A percentile compares a stretch with the other conserved stretches of the same genome.
phyloP scores from a whole-genome alignment of 2,888 invertebrate genomes.

The Campopleginae sp. region DNA sequence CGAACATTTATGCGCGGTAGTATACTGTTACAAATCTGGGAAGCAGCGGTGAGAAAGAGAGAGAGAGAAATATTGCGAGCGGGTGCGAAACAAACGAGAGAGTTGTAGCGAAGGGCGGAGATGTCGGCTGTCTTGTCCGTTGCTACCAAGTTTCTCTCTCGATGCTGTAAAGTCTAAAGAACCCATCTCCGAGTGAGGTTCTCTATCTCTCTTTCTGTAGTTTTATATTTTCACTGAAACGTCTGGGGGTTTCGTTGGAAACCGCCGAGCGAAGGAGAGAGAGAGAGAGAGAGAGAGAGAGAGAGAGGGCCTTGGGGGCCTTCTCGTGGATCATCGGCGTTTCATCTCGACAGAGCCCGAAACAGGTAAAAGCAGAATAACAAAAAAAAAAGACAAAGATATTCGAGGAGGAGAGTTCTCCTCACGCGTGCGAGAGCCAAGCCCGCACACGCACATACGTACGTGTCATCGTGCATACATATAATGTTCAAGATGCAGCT shows the following conservation, averaged over 20 bases:
- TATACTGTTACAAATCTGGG: slow-evolving; percentile 71
- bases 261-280: not conserved
- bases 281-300: slow-evolving; percentile 13
- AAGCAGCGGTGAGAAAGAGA: slow-evolving; percentile 18
- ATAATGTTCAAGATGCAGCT: slow-evolving; percentile 52
- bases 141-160: slow-evolving; percentile 78
- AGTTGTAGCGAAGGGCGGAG: slow-evolving; percentile 75
- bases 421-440: slow-evolving; percentile 64
- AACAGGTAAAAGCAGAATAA: slow-evolving; percentile 56
- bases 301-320: slow-evolving; percentile 43
- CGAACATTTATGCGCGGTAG: slow-evolving; percentile 47
- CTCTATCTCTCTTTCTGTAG: slow-evolving; percentile 73
- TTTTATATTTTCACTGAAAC: slow-evolving; percentile 75
- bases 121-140: slow-evolving; percentile 81
- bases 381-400: slow-evolving; percentile 50
- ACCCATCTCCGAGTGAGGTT: slow-evolving; percentile 73
- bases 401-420: slow-evolving; percentile 30
- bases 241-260: slow-evolving; percentile 42
- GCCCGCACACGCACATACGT: slow-evolving; percentile 57
- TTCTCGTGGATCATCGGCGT: slow-evolving; percentile 73
- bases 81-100: slow-evolving; percentile 35
- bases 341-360: slow-evolving; percentile 60
- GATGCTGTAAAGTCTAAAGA: slow-evolving; percentile 79
- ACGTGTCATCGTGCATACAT: slow-evolving; percentile 38
- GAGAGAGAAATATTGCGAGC: slow-evolving; percentile 35